A percentile compares a stretch with the other conserved stretches of the same genome.
Evolutionary conservation across 2,113 vertebrate species (phyloP).

Genomic region (Megaceryle maxima): DNA sequence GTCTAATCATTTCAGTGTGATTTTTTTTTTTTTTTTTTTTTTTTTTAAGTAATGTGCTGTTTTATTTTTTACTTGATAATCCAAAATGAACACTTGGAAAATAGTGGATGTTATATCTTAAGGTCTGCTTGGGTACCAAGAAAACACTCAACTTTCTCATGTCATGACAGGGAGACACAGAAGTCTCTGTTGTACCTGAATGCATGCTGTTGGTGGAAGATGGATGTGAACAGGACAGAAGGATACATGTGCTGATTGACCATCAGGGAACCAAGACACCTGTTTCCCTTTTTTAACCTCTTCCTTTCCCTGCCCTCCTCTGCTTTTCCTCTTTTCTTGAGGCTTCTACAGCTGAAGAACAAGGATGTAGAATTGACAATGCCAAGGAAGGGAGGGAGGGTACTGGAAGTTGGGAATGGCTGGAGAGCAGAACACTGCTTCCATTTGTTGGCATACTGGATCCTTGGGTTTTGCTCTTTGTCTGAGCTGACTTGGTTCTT

Average conservation of each 20-base stretch:
- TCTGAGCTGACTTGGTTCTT: not conserved
- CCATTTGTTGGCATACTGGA: not conserved
- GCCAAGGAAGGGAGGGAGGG: not conserved
- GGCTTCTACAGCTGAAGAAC: not conserved
- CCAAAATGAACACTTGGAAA: not conserved
- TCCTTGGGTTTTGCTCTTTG: not conserved
- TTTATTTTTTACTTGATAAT: not conserved
- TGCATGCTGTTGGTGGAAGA: not conserved
- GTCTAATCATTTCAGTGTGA: not conserved
- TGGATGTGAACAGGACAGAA: not conserved
- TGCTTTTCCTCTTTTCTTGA: not conserved
- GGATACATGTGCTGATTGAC: not conserved
- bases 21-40: not conserved
- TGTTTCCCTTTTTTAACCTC: not conserved
- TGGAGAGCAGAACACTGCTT: not conserved
- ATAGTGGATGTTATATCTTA: not conserved
- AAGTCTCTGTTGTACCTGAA: not conserved
- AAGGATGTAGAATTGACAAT: not conserved
- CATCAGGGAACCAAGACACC: fast-evolving
- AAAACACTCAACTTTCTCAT: not conserved
- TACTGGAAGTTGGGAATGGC: not conserved
- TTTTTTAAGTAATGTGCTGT: not conserved
- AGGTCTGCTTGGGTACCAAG: not conserved
- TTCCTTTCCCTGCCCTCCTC: not conserved
- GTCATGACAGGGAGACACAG: not conserved